Base-by-base conservation (phyloP, 2,797 vertebrate genomes). In the Amniataba percoides region DNA sequence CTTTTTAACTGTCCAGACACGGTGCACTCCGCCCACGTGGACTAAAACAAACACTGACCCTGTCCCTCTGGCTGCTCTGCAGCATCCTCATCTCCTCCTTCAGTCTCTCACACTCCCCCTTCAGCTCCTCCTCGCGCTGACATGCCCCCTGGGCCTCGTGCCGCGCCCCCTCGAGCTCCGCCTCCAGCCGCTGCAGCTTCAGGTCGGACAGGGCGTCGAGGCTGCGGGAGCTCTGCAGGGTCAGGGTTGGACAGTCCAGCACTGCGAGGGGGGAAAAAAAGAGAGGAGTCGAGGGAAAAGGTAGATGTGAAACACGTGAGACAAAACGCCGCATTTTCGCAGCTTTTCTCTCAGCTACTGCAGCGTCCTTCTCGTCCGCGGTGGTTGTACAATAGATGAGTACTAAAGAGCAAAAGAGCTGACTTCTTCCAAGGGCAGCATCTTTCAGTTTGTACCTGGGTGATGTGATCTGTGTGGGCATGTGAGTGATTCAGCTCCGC, bases 81-180 rank as follows among this genome's bases (percentile, higher is more conserved):
- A 98, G 92, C 79, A 96, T 97, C 65, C 96, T 96, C 71, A 98
- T 94, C 87, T 98, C 97, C 2, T 95, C 96, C 90, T 97, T 97
- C 62, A 99, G 94, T 34, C 97, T 81, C 85, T 98, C 96, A 0
- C 97, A 97, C 86, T 97, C 96, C 0, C 92, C 95, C 88, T 98
- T 97, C 64, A 98, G 93, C 53, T 98, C 97, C 83, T 97, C 96
- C 74, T 98, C 97, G 0, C 98, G 94, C 84, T 95, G 97, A 89
- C 98, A 98, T 0, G 97, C 97, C 1, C 96, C 97, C 83, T 96
- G 97, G 21, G 93, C 95, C 87, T 98, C 97, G 7, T 97, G 96
- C 62, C 96, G 93, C 0, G 95, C 96, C 57, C 96, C 97, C 85
- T 99, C 97, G 39, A 99, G 94, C 87, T 98, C 97, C 0, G 96